Evolutionary conservation across 2,888 invertebrate species (phyloP), one percentile per base, ranked within the genome.

Genomic region (Scotopteryx bipunctaria): DNA sequence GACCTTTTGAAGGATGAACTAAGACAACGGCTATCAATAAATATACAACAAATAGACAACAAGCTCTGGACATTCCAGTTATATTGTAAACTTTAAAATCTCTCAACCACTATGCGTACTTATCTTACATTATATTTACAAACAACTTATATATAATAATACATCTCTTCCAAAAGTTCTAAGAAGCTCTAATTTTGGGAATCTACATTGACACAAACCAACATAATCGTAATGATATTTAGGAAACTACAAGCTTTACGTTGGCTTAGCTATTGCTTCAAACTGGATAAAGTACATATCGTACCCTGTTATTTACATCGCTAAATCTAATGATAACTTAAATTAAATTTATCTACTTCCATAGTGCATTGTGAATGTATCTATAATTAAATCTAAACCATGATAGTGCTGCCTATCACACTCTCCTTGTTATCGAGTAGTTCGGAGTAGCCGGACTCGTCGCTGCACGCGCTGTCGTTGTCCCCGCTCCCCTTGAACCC

Each of bases 381-480:
- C 17, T 35, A 50, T 17, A 23, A 13, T 17, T 19, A 21, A 21
- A 19, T 45, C 50, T 61, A 61, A 31, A 91, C 90, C 89, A 91
- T 90, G 44, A 91, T 90, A 44, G 91, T 91, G 57, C 80, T 91
- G 8, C 87, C 91, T 13, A 91, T 88, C 42, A 89, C 77, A 59
- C 90, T 89, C 13, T 91, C 89, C 67, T 87, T 89, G 16, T 81
- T 83, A 32, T 94, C 94, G 57, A 93, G 84, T 50, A 92, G 92
- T 77, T 97, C 97, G 17, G 96, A 97, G 82, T 97, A 97, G 2
- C 97, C 97, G 48, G 96, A 97, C 79, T 98, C 97, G 71, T 97
- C 97, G 78, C 96, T 96, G 75, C 96, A 95, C 57, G 95, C 97
- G 71, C 96, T 96, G 71, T 94, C 94, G 61, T 92, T 94, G 68